These are phyloP conservation scores for Dicrostonyx torquatus DNA, from an alignment of 2,797 vertebrate genomes.

Conservation along the genomic window DNA sequence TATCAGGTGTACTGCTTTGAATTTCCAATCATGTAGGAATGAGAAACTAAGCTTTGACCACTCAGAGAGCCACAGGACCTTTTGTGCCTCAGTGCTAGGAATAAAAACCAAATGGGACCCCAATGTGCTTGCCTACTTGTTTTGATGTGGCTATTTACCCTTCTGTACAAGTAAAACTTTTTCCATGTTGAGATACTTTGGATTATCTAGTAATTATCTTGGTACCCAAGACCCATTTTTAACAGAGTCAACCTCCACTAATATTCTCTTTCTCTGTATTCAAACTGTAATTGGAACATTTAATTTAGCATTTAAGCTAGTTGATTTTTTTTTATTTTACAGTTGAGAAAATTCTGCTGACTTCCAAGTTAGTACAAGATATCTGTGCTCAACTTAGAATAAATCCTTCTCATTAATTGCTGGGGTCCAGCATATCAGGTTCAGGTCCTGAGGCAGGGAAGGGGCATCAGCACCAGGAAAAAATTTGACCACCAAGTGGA, in stretches of 20 bases:
- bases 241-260: not conserved
- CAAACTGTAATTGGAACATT: not conserved
- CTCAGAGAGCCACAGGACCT: not conserved
- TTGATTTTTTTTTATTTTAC: constrained; percentile 23
- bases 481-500: too few species aligned
- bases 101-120: not conserved
- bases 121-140: not conserved
- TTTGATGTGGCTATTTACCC: not conserved
- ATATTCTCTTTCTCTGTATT: not conserved
- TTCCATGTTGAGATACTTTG: not conserved
- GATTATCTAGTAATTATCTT: not conserved
- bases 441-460: too few species aligned
- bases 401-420: not conserved
- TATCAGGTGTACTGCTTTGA: not conserved
- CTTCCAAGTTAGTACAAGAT: constrained; percentile 13
- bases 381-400: not conserved
- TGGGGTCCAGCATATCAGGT: too few species aligned
- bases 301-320: not conserved
- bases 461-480: too few species aligned
- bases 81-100: not conserved
- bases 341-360: constrained; percentile 1
- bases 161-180: not conserved
- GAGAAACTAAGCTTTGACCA: not conserved
- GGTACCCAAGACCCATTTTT: not conserved
- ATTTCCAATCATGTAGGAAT: not conserved